These are phyloP conservation scores for Chrysemys picta DNA, from an alignment of 2,113 vertebrate genomes.

Conservation along the genomic window DNA sequence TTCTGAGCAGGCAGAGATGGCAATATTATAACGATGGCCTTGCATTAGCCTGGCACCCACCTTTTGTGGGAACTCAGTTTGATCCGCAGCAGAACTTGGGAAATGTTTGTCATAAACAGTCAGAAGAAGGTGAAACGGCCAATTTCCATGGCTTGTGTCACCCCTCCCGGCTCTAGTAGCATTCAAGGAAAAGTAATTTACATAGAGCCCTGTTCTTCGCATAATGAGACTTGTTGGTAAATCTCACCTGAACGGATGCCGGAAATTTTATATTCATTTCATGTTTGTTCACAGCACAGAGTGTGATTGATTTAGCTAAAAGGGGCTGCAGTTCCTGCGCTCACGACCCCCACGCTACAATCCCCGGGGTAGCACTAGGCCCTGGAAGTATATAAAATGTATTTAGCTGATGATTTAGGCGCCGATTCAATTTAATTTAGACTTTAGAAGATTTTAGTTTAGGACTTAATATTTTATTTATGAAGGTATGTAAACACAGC, in stretches of 20 bases:
- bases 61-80: accelerated
- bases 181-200: accelerated
- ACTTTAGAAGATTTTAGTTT: not conserved
- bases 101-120: not conserved
- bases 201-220: accelerated
- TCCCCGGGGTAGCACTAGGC: accelerated
- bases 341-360: accelerated
- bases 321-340: not conserved
- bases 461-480: not conserved
- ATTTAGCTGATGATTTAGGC: not conserved
- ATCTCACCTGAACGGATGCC: not conserved
- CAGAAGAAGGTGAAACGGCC: not conserved
- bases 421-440: not conserved
- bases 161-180: not conserved
- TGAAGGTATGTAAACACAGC: not conserved
- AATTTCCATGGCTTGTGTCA: not conserved
- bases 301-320: not conserved
- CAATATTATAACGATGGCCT: accelerated
- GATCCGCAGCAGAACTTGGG: not conserved
- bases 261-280: accelerated
- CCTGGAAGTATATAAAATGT: not conserved
- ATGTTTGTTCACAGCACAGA: accelerated
- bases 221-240: accelerated
- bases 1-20: not conserved
- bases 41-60: accelerated